Evolutionary conservation across 2,113 vertebrate species (phyloP).

Genomic region (Nyctereutes procyonoides): DNA sequence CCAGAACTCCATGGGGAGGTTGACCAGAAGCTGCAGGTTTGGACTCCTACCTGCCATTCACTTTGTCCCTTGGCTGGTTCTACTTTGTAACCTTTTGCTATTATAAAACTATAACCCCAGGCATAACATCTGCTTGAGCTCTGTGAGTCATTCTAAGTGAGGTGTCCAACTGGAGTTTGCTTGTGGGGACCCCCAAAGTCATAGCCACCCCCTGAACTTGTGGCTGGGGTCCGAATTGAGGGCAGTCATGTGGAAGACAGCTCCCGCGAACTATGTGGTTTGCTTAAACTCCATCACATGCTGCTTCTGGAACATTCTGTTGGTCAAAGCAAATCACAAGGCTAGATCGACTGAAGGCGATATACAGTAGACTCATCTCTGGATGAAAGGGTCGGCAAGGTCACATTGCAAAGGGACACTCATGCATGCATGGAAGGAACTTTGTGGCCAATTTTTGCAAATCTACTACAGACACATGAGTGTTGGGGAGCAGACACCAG

Average conservation of each 20-base stretch:
- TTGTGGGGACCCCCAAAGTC: neutral
- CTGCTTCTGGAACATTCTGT: neutral
- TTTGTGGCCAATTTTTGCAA: neutral
- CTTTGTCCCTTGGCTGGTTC: neutral
- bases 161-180: neutral
- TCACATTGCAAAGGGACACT: neutral
- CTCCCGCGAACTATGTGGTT: neutral
- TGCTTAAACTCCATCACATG: neutral
- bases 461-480: neutral
- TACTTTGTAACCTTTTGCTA: neutral
- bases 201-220: no score
- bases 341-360: neutral
- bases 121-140: neutral
- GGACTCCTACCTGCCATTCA: neutral
- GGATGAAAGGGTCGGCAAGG: neutral
- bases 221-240: neutral
- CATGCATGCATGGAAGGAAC: neutral
- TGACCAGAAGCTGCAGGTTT: neutral
- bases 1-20: neutral
- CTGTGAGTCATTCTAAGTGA: neutral
- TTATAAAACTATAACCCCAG: no score
- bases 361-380: neutral
- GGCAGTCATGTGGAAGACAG: neutral
- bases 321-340: neutral
- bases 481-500: no score